Conservation (phyloP, 2,797 vertebrate species). For the Cyprinodon diabolis region DNA sequence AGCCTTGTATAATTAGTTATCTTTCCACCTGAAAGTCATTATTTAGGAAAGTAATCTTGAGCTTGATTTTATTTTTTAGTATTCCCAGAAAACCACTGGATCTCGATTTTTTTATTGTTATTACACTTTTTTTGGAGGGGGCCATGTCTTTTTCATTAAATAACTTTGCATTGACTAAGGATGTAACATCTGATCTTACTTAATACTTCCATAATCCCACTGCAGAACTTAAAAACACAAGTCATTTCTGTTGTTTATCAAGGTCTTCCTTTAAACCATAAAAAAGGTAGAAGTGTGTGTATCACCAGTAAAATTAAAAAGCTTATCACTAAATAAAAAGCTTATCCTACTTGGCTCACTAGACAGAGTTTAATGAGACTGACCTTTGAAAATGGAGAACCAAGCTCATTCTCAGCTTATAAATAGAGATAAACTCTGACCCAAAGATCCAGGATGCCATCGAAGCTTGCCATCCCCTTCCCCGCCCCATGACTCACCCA, state of each 20-base stretch:
- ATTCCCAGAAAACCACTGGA: too few species aligned
- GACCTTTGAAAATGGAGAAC: constrained; percentile 68
- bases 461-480: constrained; percentile 46
- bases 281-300: not conserved
- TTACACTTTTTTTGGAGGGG: too few species aligned
- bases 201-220: not conserved
- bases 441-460: constrained; percentile 54
- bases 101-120: too few species aligned
- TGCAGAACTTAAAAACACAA: not conserved
- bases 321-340: constrained; percentile 7
- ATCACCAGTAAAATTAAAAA: too few species aligned
- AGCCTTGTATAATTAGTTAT: not conserved
- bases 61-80: not conserved
- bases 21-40: not conserved
- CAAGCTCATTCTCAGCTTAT: constrained; percentile 54
- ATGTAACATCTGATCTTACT: not conserved
- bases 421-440: constrained; percentile 64
- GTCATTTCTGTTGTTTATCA: not conserved
- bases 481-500: constrained; percentile 58
- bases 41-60: not conserved
- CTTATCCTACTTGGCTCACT: constrained; percentile 30
- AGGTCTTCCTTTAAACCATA: not conserved
- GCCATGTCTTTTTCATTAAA: too few species aligned
- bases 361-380: constrained; percentile 67
- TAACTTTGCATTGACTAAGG: not conserved